A percentile compares a stretch with the other conserved stretches of the same genome.
phyloP scores from a whole-genome alignment of 2,888 invertebrate genomes.

The Villa cingulata region DNA sequence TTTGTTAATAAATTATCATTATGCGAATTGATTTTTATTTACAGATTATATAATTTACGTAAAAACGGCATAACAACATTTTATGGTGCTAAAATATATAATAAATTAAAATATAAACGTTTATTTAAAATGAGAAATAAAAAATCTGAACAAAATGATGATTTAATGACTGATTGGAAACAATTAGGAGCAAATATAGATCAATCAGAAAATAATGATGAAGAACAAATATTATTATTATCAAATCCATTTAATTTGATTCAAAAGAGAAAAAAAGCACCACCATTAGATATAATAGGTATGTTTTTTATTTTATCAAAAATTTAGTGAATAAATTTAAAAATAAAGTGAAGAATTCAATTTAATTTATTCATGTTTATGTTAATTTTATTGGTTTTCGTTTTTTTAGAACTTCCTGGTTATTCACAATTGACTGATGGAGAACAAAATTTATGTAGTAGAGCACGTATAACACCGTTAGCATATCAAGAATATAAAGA shows the following conservation, averaged over 20 bases:
- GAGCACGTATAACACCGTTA: conserved; percentile 57
- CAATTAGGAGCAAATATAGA: conserved; percentile 25
- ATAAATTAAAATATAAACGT: conserved; percentile 45
- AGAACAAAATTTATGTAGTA: conserved; percentile 67
- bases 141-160: conserved; percentile 10
- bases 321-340: no score
- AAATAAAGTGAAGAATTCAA: no score
- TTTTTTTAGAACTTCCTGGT: conserved; percentile 50
- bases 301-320: neutral
- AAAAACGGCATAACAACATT: conserved; percentile 56
- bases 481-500: conserved; percentile 67
- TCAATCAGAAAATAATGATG: conserved; percentile 16
- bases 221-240: neutral
- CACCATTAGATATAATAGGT: conserved; percentile 31
- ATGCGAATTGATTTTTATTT: no score
- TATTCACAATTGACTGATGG: conserved; percentile 55
- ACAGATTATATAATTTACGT: conserved; percentile 49
- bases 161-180: conserved; percentile 21
- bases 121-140: conserved; percentile 23
- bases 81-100: conserved; percentile 48
- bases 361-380: no score
- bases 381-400: neutral
- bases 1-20: neutral
- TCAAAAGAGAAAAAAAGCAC: conserved; percentile 15
- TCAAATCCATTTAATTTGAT: neutral